These are phyloP conservation scores for Stichodactyla mertensii DNA, from an alignment of 64 coral and sea anemone genomes.

Conservation along the genomic window DNA sequence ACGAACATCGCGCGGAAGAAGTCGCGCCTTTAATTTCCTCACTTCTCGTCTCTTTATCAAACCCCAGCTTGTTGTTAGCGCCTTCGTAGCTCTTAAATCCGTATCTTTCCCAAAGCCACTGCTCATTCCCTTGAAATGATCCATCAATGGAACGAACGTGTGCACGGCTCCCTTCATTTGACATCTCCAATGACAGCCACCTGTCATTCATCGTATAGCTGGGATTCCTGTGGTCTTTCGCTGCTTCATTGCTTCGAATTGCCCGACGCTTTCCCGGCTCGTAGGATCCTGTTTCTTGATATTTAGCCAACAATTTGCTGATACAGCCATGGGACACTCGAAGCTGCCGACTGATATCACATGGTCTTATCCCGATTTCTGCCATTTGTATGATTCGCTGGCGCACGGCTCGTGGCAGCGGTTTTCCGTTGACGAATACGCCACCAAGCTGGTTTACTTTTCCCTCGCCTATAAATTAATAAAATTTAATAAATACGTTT, in stretches of 20 bases:
- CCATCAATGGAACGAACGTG: neutral
- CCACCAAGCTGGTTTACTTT: conserved; percentile 83
- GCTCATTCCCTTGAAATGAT: neutral
- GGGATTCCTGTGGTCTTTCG: neutral
- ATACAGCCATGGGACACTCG: conserved; percentile 86
- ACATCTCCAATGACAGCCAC: neutral
- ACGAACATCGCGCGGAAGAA: neutral
- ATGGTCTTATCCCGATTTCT: conserved; percentile 59
- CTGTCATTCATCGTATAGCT: neutral
- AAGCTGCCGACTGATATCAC: conserved; percentile 77
- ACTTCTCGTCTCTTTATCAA: neutral
- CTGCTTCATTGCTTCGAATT: neutral
- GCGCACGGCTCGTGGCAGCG: conserved; percentile 73
- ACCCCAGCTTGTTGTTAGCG: neutral
- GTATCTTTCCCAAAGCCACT: neutral
- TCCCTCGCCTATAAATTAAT: conserved; percentile 25
- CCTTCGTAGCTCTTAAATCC: neutral
- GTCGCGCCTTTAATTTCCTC: neutral
- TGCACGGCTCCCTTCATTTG: neutral
- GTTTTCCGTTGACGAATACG: conserved; percentile 87
- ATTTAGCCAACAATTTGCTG: conserved; percentile 78
- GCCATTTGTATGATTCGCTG: conserved; percentile 81
- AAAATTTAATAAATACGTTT: neutral
- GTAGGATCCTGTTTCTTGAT: conserved; percentile 80
- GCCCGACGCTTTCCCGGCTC: conserved; percentile 40